Base-by-base conservation (phyloP, 2,888 invertebrate species). In the Athrips mouffetella region DNA sequence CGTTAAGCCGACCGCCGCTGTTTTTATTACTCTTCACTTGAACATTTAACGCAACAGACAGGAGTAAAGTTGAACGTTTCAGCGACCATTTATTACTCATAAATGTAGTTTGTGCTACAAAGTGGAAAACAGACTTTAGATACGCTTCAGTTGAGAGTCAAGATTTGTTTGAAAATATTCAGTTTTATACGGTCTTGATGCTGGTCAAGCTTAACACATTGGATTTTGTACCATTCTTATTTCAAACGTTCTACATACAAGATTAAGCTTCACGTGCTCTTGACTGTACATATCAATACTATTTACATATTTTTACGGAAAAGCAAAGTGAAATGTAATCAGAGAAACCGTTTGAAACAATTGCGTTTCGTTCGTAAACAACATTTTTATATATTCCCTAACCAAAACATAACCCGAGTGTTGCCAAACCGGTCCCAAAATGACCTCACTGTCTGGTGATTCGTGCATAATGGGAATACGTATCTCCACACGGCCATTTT, bases 401-500 rank as follows among this genome's bases (percentile, higher is more conserved):
- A 51, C 55, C 51, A 54, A 54, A 51, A 60, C 59, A 63, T 63
- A 65, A 62, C 58, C 55, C 55, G 55, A 35, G 63, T 60, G 62
- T 63, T 67, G 68, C 60, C 54, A 62, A 75, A 80, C 79, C 77
- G 75, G 80, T 80, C 72, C 58, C 54, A 60, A 65, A 71, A 64
- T 82, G 82, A 85, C 76, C 78, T 83, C 82, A 83, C 74, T 69
- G 70, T 70, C 69, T 67, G 69, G 64, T 72, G 73, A 76, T 74
- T 66, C 65, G 54, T 54, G 55, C 57, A 49, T 50, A 54, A 51
- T 48, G 42, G 33, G 31, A 21, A 21, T 44, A 8, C 44, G 10
- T 44, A 37, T 42, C 29, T 39, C 39, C 31, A 30, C 37, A 30
- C 18, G 21, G 37, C 21, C 35, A 37, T 46, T 35, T 41, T 49